These are phyloP conservation scores for Brachionichthys hirsutus DNA, from an alignment of 2,113 vertebrate genomes.

Conservation along the genomic window DNA sequence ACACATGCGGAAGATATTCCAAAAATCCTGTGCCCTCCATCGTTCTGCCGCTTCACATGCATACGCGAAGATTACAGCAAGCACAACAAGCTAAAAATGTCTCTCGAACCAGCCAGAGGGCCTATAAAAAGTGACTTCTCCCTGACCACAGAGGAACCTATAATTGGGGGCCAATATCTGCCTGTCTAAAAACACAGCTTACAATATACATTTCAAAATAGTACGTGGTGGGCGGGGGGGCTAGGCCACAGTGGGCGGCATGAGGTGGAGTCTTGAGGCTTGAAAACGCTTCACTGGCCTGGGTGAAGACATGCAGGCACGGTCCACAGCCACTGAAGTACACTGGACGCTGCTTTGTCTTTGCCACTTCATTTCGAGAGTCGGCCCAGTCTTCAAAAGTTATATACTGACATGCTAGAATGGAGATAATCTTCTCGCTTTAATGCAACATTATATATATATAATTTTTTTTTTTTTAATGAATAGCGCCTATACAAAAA, in stretches of 20 bases:
- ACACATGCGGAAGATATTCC: not conserved
- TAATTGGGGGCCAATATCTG: conserved; percentile 72
- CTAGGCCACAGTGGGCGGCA: conserved; percentile 38
- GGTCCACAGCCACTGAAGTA: conserved; percentile 8
- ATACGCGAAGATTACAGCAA: conserved; percentile 13
- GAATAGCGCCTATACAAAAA: too few species aligned
- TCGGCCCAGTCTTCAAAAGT: conserved; percentile 5
- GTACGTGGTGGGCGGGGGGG: conserved; percentile 51
- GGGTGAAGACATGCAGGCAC: conserved; percentile 9
- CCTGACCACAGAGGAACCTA: conserved; percentile 70
- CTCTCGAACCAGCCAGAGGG: conserved; percentile 23
- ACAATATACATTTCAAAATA: conserved; percentile 67
- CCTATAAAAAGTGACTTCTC: conserved; percentile 63
- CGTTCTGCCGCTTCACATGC: conserved; percentile 21
- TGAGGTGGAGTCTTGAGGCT: conserved; percentile 36
- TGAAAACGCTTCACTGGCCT: conserved; percentile 26
- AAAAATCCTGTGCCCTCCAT: conserved; percentile 23
- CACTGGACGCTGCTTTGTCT: conserved; percentile 6
- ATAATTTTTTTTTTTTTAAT: too few species aligned
- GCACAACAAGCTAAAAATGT: conserved; percentile 46
- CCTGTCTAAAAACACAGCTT: conserved; percentile 57
- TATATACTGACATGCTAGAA: not conserved
- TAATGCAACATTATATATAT: conserved; percentile 17
- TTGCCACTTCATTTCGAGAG: conserved; percentile 1
- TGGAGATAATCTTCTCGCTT: not conserved